Evolutionary conservation across 2,113 vertebrate genomes (phyloP).

Genomic region (Halcyon senegalensis): DNA sequence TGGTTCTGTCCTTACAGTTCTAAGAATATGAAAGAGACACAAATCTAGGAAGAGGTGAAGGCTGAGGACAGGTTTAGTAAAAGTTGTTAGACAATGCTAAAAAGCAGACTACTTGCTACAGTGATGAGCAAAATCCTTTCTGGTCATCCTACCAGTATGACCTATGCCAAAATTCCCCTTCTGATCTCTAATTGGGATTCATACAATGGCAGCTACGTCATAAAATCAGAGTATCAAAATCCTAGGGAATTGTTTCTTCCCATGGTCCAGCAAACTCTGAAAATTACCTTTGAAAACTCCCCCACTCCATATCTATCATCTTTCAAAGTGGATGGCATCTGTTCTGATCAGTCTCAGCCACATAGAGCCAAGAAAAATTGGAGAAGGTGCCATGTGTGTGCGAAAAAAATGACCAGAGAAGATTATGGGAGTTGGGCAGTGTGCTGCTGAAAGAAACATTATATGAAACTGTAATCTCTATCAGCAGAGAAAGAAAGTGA

Average conservation of each 20-base stretch:
- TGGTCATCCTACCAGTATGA: background rate
- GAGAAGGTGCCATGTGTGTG: fast-evolving
- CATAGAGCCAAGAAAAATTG: background rate
- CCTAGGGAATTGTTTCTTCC: background rate
- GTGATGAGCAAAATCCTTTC: background rate
- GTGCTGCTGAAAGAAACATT: background rate
- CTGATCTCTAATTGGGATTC: background rate
- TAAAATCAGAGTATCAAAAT: background rate
- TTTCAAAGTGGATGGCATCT: background rate
- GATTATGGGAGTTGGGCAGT: background rate
- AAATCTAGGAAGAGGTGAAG: background rate
- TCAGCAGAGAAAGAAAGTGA: background rate
- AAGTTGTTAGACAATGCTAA: background rate
- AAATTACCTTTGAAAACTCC: background rate
- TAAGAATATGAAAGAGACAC: background rate
- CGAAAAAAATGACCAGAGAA: background rate
- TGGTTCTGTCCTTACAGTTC: background rate
- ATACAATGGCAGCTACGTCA: background rate
- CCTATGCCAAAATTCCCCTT: background rate
- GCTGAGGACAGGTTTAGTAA: background rate
- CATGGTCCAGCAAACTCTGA: background rate
- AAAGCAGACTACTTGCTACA: background rate
- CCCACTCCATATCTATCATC: background rate
- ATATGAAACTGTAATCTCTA: background rate
- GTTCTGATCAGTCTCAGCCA: background rate